phyloP scores from a whole-genome alignment of 2,797 vertebrate species.

The Paramormyrops hopkinsi region DNA sequence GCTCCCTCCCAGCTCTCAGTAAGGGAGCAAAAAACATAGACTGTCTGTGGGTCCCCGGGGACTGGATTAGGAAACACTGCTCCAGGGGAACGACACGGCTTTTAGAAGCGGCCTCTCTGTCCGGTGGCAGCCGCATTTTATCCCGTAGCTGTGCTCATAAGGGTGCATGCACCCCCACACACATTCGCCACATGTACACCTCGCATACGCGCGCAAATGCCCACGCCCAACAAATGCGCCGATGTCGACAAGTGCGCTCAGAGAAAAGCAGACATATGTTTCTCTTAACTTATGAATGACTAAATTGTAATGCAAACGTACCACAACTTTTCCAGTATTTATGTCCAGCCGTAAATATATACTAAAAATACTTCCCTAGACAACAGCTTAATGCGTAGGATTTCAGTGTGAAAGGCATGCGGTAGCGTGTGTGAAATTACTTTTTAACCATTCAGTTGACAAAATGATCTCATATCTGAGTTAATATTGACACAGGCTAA shows the following conservation, averaged over 20 bases:
- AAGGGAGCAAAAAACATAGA: neutral
- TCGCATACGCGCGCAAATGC: neutral
- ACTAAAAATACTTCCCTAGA: neutral
- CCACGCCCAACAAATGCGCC: neutral
- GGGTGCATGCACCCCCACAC: neutral
- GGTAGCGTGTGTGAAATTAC: neutral
- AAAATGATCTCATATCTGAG: constrained; percentile 10
- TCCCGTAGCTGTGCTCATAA: neutral
- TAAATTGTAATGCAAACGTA: neutral
- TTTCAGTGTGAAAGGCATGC: neutral
- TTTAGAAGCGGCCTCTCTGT: neutral
- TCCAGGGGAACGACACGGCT: neutral
- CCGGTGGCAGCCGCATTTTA: neutral
- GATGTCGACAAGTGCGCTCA: neutral
- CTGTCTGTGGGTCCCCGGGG: neutral
- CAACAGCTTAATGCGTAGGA: neutral
- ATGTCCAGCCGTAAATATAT: neutral
- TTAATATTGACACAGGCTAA: constrained; percentile 11
- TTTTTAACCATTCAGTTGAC: neutral
- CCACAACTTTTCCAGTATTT: neutral
- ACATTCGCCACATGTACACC: neutral
- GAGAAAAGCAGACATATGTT: neutral
- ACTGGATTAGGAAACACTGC: neutral
- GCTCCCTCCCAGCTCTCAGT: neutral
- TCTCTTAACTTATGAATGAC: neutral